A percentile compares a stretch with the other conserved stretches of the same genome.
Conservation (phyloP, 2,113 vertebrate species). For the Lepisosteus oculatus region DNA sequence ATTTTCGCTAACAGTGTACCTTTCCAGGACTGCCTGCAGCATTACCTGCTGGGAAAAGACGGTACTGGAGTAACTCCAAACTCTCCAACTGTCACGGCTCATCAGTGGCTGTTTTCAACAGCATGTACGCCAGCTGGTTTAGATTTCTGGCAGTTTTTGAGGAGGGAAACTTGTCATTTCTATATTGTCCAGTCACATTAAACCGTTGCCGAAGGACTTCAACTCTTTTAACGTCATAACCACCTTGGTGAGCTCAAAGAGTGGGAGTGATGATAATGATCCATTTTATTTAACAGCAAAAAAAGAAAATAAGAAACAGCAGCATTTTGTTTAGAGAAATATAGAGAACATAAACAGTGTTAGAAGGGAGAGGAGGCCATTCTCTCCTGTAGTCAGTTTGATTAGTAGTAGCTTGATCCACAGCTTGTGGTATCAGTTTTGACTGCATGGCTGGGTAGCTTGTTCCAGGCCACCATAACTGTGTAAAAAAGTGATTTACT, state of each 20-base stretch:
- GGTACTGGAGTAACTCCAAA: background rate
- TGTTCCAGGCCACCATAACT: no score
- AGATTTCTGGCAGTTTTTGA: background rate
- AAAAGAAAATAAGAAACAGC: no score
- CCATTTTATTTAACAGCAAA: no score
- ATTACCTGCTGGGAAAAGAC: background rate
- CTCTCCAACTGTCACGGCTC: background rate
- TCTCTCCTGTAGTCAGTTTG: no score
- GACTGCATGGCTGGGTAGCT: no score
- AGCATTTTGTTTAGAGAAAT: no score
- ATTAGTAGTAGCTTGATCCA: no score
- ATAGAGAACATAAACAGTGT: no score
- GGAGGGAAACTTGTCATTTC: background rate
- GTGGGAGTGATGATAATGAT: background rate
- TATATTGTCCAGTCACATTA: conserved; percentile 1
- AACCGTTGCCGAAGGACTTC: background rate
- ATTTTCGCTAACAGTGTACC: background rate
- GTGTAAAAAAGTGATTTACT: no score
- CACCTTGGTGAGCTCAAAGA: background rate
- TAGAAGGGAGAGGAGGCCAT: no score
- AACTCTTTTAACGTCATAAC: background rate
- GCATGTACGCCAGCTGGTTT: background rate
- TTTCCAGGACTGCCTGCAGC: background rate
- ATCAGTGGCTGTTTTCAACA: background rate
- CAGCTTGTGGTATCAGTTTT: no score